Percentiles rank a stretch among this genome's conserved stretches.
Evolutionary conservation across 2,797 vertebrate species (phyloP).

Genomic region (Sebastes iracundus): DNA sequence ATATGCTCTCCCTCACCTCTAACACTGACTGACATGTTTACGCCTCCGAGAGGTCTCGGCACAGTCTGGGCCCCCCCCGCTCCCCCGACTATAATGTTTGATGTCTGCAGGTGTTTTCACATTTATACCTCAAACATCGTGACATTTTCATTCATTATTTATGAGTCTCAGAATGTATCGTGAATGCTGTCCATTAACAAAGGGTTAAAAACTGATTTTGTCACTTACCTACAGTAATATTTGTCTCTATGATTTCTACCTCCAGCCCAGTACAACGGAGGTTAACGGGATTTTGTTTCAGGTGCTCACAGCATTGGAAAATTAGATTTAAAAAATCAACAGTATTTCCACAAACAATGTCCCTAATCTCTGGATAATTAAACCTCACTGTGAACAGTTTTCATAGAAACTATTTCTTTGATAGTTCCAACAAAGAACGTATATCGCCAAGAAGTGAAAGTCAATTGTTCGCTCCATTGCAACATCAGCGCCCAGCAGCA

Average conservation of each 20-base stretch:
- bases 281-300: not conserved
- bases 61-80: no score
- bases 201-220: not conserved
- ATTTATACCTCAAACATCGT: not conserved
- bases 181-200: not conserved
- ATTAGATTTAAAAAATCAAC: not conserved
- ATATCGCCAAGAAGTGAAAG: no score
- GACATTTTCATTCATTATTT: not conserved
- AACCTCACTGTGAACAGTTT: not conserved
- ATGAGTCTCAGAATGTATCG: not conserved
- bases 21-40: constrained; percentile 54
- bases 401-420: not conserved
- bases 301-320: not conserved
- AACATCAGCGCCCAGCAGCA: no score
- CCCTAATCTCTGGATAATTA: not conserved
- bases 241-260: not conserved
- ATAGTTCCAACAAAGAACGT: not conserved
- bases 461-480: no score
- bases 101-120: not conserved
- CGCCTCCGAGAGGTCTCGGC: constrained; percentile 18
- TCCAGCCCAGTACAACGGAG: not conserved
- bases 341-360: not conserved
- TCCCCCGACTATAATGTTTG: not conserved
- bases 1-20: not conserved
- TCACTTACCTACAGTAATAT: not conserved